A percentile compares a stretch with the other conserved stretches of the same genome.
phyloP scores from a whole-genome alignment of 2,888 invertebrate genomes.

The Lepidochrysops patricia region DNA sequence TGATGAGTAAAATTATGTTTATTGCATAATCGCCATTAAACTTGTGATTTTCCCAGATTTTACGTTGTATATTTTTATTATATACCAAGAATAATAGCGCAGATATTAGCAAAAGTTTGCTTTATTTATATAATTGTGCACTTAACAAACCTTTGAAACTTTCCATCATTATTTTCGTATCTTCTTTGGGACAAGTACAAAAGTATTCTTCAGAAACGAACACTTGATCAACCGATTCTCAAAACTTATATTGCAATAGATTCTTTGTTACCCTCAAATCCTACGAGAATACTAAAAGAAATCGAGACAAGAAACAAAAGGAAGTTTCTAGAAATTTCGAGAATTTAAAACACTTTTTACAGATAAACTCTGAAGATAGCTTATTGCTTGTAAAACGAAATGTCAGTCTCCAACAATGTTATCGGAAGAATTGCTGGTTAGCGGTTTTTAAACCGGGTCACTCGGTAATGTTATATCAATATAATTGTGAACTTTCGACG shows the following conservation, averaged over 20 bases:
- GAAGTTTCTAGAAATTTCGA: neutral
- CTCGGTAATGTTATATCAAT: conserved; percentile 1
- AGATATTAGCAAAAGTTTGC: too few species aligned
- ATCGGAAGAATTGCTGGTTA: conserved; percentile 1
- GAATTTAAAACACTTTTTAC: conserved; percentile 1
- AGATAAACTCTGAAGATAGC: neutral
- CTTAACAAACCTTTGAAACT: neutral
- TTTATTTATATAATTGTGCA: too few species aligned
- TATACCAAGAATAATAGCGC: too few species aligned
- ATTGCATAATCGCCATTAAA: too few species aligned
- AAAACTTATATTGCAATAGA: conserved; percentile 5
- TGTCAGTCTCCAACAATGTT: neutral
- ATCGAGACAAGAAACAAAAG: neutral
- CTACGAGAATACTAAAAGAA: neutral
- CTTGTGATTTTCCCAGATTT: too few species aligned
- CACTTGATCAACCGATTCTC: conserved; percentile 2
- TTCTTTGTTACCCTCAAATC: conserved; percentile 5
- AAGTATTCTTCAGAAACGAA: conserved; percentile 3
- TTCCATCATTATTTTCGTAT: neutral
- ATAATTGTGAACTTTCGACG: conserved; percentile 1
- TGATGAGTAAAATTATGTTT: too few species aligned
- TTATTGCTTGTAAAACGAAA: neutral
- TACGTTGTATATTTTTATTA: too few species aligned
- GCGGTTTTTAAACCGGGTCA: conserved; percentile 8
- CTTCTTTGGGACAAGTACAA: neutral